Conservation (phyloP, 2,113 vertebrate species). For the Phalacrocorax pelagicus region DNA sequence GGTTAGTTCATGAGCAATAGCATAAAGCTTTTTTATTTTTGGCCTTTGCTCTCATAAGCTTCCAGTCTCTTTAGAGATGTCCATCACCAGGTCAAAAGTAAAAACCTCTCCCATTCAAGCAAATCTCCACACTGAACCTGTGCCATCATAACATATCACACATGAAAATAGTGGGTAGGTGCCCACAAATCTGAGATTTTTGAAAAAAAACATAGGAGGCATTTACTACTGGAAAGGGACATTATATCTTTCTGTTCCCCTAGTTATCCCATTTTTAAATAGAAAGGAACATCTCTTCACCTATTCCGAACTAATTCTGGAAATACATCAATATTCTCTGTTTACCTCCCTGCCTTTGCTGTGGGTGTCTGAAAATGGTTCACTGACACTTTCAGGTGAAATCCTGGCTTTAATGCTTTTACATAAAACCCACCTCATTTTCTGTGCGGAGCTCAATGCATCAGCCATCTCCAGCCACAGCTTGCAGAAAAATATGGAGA, state of each 20-base stretch:
- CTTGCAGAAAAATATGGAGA: background rate
- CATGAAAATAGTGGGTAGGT: background rate
- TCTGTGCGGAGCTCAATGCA: background rate
- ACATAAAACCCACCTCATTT: background rate
- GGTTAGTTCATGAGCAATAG: background rate
- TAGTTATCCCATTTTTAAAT: background rate
- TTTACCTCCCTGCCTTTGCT: background rate
- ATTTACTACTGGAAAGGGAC: background rate
- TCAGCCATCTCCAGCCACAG: background rate
- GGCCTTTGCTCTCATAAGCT: background rate
- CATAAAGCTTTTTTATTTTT: background rate
- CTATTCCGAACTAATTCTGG: background rate
- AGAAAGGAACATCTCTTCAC: background rate
- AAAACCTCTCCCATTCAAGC: background rate
- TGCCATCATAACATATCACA: background rate
- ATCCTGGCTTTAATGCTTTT: background rate
- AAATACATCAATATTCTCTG: background rate
- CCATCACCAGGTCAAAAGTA: background rate
- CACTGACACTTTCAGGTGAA: background rate
- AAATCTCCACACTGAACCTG: background rate
- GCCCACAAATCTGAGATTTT: background rate
- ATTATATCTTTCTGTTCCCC: background rate
- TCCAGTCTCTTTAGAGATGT: background rate
- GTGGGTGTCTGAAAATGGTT: background rate
- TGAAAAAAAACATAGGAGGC: background rate